Percentiles rank a stretch among this genome's conserved stretches.
Evolutionary conservation across 2,797 vertebrate genomes (phyloP).

Genomic region (Microhierax caerulescens): DNA sequence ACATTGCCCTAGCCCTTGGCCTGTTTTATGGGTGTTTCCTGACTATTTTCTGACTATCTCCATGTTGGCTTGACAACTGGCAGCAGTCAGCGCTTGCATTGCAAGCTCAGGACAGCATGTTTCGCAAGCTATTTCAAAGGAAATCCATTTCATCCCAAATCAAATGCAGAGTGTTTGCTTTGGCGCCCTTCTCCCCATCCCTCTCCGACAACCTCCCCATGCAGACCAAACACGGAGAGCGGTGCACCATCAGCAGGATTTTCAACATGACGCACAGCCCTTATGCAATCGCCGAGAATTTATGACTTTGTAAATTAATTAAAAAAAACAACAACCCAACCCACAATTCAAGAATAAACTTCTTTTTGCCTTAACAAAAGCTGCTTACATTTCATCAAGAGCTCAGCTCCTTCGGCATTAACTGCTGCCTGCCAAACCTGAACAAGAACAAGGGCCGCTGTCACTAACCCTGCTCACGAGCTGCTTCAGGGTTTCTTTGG

Average conservation of each 20-base stretch:
- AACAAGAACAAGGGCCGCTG: neutral
- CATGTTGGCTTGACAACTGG: neutral
- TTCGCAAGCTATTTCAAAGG: slow-evolving; percentile 41
- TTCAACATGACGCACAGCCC: slow-evolving; percentile 4
- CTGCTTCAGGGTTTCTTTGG: neutral
- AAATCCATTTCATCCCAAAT: slow-evolving; percentile 44
- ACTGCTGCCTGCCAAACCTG: slow-evolving; percentile 1
- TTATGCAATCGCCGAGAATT: slow-evolving; percentile 19
- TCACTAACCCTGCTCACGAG: neutral
- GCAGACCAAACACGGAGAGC: neutral
- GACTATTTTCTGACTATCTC: neutral
- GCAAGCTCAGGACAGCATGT: slow-evolving; percentile 12
- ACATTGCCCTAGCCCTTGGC: rapidly evolving
- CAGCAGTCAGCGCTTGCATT: neutral
- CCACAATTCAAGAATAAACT: slow-evolving; percentile 25
- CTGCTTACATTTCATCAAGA: neutral
- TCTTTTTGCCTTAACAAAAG: slow-evolving; percentile 8
- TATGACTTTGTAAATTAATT: slow-evolving; percentile 31
- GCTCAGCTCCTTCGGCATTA: neutral
- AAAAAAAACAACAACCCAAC: slow-evolving; percentile 9
- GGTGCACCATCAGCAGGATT: slow-evolving; percentile 41
- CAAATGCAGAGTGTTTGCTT: slow-evolving; percentile 49
- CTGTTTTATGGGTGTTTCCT: neutral
- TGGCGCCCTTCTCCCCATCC: neutral
- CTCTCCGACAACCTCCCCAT: neutral